Evolutionary conservation across 2,888 invertebrate species (phyloP), one percentile per base, ranked within the genome.

Genomic region (Apeira syringaria): DNA sequence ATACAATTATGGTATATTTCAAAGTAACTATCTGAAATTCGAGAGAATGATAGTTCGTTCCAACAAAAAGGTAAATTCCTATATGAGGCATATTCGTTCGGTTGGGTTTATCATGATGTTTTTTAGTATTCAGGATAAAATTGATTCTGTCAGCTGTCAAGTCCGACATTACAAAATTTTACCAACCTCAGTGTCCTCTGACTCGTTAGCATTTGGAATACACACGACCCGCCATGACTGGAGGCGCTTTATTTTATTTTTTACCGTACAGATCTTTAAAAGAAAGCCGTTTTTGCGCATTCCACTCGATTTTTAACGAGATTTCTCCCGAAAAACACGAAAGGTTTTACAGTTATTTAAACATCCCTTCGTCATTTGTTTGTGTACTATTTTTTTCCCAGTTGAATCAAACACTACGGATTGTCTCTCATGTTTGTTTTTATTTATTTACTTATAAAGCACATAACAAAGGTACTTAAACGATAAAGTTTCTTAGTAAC

Each of bases 291-390:
- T 79, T 79, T 76, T 78, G 66, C 74, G 68, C 65, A 74, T 76
- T 79, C 69, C 72, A 68, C 68, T 74, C 69, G 69, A 75, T 74
- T 76, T 71, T 78, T 75, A 82, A 82, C 71, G 69, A 82, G 76
- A 75, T 74, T 68, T 69, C 60, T 64, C 59, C 62, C 62, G 61
- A 74, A 77, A 74, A 71, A 68, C 64, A 71, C 59, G 71, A 81
- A 68, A 66, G 64, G 70, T 76, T 66, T 74, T 77, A 76, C 80
- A 74, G 76, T 78, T 82, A 75, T 74, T 78, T 79, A 77, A 80
- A 74, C 70, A 76, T 67, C 69, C 65, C 67, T 61, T 66, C 63
- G 66, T 68, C 65, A 63, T 68, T 69, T 66, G 62, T 60, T 54
- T 45, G 54, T 41, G 55, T 61, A 53, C 61, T 53, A 53, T 73